These are phyloP conservation scores for Phyto melanocephala DNA, from an alignment of 2,888 invertebrate genomes.

Conservation along the genomic window DNA sequence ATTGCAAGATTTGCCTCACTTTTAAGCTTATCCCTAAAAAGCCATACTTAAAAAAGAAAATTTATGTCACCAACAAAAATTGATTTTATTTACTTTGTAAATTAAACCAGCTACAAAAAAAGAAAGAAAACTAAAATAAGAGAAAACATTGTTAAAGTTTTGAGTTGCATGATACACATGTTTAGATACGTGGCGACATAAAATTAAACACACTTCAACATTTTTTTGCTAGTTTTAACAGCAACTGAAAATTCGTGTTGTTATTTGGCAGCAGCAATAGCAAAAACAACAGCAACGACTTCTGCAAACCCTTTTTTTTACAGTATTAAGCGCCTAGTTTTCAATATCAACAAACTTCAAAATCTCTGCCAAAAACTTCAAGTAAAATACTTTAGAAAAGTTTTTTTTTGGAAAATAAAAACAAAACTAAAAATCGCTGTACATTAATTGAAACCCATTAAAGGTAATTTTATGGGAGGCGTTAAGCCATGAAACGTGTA, in stretches of 20 bases:
- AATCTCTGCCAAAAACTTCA: slow-evolving; percentile 63
- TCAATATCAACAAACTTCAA: slow-evolving; percentile 70
- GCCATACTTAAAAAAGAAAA: too few species aligned
- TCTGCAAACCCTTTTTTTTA: slow-evolving; percentile 47
- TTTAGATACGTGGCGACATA: slow-evolving; percentile 75
- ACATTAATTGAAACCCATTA: slow-evolving; percentile 79
- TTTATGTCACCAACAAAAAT: not conserved
- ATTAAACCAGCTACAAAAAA: not conserved
- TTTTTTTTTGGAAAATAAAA: too few species aligned
- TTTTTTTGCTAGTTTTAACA: slow-evolving; percentile 34
- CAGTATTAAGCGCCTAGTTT: slow-evolving; percentile 61
- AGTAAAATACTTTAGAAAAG: slow-evolving; percentile 41
- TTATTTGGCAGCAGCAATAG: slow-evolving; percentile 29
- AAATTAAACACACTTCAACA: slow-evolving; percentile 70
- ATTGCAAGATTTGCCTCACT: too few species aligned
- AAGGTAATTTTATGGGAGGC: slow-evolving; percentile 79
- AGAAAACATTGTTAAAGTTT: slow-evolving; percentile 17
- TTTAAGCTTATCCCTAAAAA: not conserved
- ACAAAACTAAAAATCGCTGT: slow-evolving; percentile 48
- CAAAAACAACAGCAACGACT: slow-evolving; percentile 9
- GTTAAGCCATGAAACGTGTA: slow-evolving; percentile 78
- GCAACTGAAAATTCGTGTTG: slow-evolving; percentile 54
- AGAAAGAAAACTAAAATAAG: too few species aligned
- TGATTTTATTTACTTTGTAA: slow-evolving; percentile 22
- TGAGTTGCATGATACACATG: slow-evolving; percentile 74